Evolutionary conservation across 2,888 invertebrate genomes (phyloP).

Genomic region (Eupithecia insigniata): DNA sequence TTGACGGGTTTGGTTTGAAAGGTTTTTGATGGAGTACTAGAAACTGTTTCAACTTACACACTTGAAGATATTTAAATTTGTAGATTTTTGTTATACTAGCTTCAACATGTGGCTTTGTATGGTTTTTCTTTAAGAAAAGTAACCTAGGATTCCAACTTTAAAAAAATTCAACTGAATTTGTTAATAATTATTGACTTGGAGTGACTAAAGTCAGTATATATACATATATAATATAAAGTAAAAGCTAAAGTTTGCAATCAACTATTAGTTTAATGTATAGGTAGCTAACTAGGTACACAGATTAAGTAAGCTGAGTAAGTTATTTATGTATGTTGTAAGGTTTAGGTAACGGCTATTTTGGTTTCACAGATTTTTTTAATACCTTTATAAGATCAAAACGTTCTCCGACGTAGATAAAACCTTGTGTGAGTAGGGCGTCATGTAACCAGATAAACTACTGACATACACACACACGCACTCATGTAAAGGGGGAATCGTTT

Average conservation of each 20-base stretch:
- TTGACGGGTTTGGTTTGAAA: neutral
- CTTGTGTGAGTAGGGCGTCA: too few species aligned
- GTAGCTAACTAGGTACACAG: neutral
- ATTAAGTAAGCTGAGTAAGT: neutral
- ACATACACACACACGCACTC: too few species aligned
- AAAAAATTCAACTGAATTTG: neutral
- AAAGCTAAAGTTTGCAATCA: too few species aligned
- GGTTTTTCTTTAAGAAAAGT: neutral
- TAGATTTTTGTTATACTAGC: neutral
- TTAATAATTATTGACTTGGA: neutral
- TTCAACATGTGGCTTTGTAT: neutral
- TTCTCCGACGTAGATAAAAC: too few species aligned
- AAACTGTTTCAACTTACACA: neutral
- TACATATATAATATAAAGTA: too few species aligned
- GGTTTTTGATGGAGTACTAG: neutral
- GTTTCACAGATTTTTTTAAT: too few species aligned
- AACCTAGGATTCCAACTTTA: neutral
- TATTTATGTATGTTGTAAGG: neutral
- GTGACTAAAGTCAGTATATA: neutral
- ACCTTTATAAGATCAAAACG: too few species aligned
- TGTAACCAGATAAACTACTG: too few species aligned
- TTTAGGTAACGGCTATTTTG: neutral
- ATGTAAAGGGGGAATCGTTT: too few species aligned
- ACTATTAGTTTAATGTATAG: neutral
- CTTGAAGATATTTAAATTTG: neutral